Evolutionary conservation across 2,797 vertebrate genomes (phyloP).

Genomic region (Acanthis flammea): DNA sequence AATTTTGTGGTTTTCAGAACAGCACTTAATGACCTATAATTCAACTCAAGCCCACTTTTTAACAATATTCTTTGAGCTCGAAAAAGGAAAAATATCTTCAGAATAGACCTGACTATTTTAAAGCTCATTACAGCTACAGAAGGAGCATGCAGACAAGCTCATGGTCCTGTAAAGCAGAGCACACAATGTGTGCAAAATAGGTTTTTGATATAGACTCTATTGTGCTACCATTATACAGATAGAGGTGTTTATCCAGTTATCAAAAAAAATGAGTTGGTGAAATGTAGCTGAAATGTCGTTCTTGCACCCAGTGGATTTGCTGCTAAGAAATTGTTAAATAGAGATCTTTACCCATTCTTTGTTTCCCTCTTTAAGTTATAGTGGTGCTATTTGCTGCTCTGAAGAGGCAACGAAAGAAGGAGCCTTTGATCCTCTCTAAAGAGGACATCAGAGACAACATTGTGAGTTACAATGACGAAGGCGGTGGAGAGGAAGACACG

Average conservation of each 20-base stretch:
- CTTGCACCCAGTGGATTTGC: not conserved
- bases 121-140: not conserved
- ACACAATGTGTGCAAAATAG: not conserved
- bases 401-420: slow-evolving; percentile 94
- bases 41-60: not conserved
- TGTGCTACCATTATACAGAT: not conserved
- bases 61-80: not conserved
- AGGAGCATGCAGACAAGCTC: not conserved
- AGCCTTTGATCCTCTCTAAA: slow-evolving; percentile 97
- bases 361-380: slow-evolving; percentile 82
- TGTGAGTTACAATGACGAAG: slow-evolving; percentile 98
- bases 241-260: not conserved
- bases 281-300: not conserved
- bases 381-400: slow-evolving; percentile 96
- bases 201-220: not conserved
- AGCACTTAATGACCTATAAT: not conserved
- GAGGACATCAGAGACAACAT: slow-evolving; percentile 99
- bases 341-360: not conserved
- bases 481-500: slow-evolving; percentile 97
- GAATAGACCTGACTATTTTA: not conserved
- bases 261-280: not conserved
- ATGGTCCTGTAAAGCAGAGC: not conserved
- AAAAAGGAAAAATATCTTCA: not conserved
- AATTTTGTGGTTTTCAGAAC: not conserved
- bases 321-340: not conserved